Conservation (phyloP, 2,888 invertebrate species). For the Cartodere bifasciata region DNA sequence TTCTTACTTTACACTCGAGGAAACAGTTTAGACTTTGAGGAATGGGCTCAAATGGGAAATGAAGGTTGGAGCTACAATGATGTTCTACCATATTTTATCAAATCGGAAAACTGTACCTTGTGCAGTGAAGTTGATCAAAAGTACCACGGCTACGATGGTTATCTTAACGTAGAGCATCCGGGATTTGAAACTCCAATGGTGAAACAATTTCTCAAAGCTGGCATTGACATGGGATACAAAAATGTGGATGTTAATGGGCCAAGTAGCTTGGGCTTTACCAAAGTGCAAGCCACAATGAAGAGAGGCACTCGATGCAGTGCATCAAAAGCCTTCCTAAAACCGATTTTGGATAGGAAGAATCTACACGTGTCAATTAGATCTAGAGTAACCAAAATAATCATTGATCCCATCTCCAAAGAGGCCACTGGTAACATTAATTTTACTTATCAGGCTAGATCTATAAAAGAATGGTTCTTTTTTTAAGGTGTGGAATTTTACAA, state of each 20-base stretch:
- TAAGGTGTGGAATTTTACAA: conserved; percentile 64
- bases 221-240: conserved; percentile 54
- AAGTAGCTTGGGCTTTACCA: conserved; percentile 47
- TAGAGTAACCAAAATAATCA: conserved; percentile 53
- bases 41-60: conserved; percentile 70
- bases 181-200: conserved; percentile 50
- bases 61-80: conserved; percentile 67
- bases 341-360: conserved; percentile 50
- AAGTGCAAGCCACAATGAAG: conserved; percentile 56
- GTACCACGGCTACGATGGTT: conserved; percentile 55
- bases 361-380: conserved; percentile 58
- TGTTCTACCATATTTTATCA: conserved; percentile 63
- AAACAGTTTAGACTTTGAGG: conserved; percentile 68
- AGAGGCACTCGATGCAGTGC: conserved; percentile 67
- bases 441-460: no score
- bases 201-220: conserved; percentile 52
- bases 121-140: conserved; percentile 45
- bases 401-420: conserved; percentile 46
- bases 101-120: conserved; percentile 58
- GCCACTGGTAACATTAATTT: no score
- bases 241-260: conserved; percentile 61
- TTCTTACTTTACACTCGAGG: conserved; percentile 77
- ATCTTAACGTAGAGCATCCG: conserved; percentile 53
- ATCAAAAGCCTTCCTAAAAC: conserved; percentile 64
- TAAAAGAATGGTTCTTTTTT: no score